A percentile compares a stretch with the other conserved stretches of the same genome.
phyloP scores from a whole-genome alignment of 2,888 invertebrate genomes.

The Lycocerus yunnanus region DNA sequence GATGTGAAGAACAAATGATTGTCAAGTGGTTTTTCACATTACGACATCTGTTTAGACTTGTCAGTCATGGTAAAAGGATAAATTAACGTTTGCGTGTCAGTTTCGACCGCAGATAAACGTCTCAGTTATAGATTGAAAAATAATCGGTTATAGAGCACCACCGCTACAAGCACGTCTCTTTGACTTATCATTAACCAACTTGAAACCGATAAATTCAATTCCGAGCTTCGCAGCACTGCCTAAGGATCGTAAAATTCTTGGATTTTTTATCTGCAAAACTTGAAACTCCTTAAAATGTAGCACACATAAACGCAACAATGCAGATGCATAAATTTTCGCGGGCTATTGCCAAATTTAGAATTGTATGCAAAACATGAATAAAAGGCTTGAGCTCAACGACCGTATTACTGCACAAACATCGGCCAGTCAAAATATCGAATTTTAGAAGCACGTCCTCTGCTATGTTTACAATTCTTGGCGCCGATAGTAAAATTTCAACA shows the following conservation, averaged over 20 bases:
- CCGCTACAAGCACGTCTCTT: neutral
- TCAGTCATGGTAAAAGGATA: conserved; percentile 35
- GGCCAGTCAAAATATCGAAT: conserved; percentile 35
- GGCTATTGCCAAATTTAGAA: conserved; percentile 9
- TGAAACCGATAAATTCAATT: neutral
- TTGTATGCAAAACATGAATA: conserved; percentile 16
- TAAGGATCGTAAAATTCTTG: neutral
- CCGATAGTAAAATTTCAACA: conserved; percentile 41
- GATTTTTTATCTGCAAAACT: neutral
- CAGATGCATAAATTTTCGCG: conserved; percentile 16
- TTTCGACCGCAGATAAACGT: conserved; percentile 21
- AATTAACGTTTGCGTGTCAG: conserved; percentile 36
- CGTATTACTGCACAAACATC: conserved; percentile 19
- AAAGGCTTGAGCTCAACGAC: conserved; percentile 30
- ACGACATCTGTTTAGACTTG: conserved; percentile 36
- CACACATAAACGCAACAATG: conserved; percentile 6
- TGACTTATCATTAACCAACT: neutral
- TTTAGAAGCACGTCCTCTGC: conserved; percentile 29
- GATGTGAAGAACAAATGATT: conserved; percentile 38
- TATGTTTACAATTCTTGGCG: conserved; percentile 40
- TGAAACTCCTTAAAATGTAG: neutral
- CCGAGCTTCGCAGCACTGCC: neutral
- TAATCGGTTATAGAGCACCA: conserved; percentile 22
- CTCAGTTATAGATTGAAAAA: conserved; percentile 22
- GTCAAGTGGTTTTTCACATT: conserved; percentile 38